phyloP scores from a whole-genome alignment of 2,888 invertebrate genomes.

The Volucella zonaria region DNA sequence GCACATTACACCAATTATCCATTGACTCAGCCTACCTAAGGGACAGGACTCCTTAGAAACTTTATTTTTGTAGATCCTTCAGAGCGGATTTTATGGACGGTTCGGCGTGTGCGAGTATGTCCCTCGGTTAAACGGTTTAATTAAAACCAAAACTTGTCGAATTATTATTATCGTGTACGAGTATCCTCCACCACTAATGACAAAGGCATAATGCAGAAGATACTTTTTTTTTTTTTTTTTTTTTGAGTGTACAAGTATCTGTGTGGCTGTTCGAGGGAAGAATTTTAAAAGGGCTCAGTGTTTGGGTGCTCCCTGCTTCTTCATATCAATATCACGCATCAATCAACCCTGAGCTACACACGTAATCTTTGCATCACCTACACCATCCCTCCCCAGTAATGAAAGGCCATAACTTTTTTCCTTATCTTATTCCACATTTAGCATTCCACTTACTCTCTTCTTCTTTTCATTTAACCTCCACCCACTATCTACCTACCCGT shows the following conservation, averaged over 20 bases:
- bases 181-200: slow-evolving; percentile 47
- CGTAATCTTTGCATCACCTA: slow-evolving; percentile 52
- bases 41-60: too few species aligned
- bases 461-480: background rate
- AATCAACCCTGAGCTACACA: slow-evolving; percentile 55
- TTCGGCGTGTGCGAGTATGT: background rate
- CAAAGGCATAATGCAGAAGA: slow-evolving; percentile 5
- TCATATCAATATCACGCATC: slow-evolving; percentile 29
- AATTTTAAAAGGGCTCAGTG: too few species aligned
- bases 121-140: slow-evolving; percentile 51
- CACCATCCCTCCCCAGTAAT: slow-evolving; percentile 34
- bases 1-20: too few species aligned
- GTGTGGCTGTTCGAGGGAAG: too few species aligned
- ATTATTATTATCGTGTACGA: slow-evolving; percentile 50
- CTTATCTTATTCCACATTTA: slow-evolving; percentile 67
- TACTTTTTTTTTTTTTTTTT: too few species aligned
- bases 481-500: background rate
- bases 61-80: too few species aligned
- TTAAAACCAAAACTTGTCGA: slow-evolving; percentile 69
- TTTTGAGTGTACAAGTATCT: too few species aligned
- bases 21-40: too few species aligned
- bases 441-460: slow-evolving; percentile 18
- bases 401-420: slow-evolving; percentile 64
- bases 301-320: too few species aligned
- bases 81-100: slow-evolving; percentile 5